Conservation (phyloP, 2,888 invertebrate genomes). For the Thysanoteuthis rhombus region DNA sequence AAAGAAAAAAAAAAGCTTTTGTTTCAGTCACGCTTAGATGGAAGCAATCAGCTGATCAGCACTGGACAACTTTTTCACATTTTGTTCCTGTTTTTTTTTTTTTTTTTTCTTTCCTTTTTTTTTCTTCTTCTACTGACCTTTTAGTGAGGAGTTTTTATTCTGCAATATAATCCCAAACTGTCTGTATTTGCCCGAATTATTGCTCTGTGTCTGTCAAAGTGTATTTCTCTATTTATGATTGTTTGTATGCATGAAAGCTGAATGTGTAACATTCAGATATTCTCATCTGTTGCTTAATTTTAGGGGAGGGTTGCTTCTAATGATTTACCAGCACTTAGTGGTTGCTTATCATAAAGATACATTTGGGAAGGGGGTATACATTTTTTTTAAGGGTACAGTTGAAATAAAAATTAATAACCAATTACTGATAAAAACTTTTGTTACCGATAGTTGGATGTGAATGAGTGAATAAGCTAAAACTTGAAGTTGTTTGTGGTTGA, state of each 20-base stretch:
- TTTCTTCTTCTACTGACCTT: not conserved
- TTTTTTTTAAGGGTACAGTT: no score
- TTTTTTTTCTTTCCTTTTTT: not conserved
- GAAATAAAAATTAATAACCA: no score
- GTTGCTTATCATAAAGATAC: no score
- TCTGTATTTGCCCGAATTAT: not conserved
- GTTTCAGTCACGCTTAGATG: conserved; percentile 12
- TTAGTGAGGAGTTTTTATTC: not conserved
- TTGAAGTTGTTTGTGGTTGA: no score
- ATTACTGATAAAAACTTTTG: no score
- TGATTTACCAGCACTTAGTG: no score
- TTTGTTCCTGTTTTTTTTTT: not conserved
- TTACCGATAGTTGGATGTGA: no score
- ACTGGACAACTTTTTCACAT: not conserved
- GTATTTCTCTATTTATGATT: not conserved
- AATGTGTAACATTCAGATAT: not conserved
- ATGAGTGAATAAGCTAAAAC: no score
- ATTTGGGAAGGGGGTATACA: no score
- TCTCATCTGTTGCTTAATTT: no score
- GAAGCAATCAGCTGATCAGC: not conserved
- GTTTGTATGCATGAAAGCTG: not conserved
- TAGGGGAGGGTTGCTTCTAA: no score
- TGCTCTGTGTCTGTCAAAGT: not conserved
- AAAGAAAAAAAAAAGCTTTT: not conserved
- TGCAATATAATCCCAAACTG: not conserved